phyloP scores from a whole-genome alignment of 1,140 invertebrate species.

The Chymomyza costata region DNA sequence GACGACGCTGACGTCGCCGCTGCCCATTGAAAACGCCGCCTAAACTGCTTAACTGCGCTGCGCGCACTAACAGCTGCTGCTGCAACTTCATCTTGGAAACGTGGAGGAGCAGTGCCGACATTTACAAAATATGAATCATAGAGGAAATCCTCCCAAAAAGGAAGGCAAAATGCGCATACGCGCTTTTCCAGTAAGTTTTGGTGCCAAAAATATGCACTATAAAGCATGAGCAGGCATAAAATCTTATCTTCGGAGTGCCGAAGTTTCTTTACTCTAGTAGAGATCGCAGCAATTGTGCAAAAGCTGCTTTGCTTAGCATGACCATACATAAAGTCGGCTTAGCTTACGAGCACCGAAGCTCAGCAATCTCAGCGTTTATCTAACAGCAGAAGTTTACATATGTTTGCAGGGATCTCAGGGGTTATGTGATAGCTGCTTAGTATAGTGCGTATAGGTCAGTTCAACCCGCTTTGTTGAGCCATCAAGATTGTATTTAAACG shows the following conservation, averaged over 20 bases:
- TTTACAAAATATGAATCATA: slow-evolving; percentile 65
- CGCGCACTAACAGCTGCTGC: slow-evolving; percentile 26
- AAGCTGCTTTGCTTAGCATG: too few relatives aligned
- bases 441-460: too few relatives aligned
- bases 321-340: neutral
- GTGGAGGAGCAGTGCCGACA: slow-evolving; percentile 71
- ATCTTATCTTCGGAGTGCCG: too few relatives aligned
- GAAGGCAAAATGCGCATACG: slow-evolving; percentile 97
- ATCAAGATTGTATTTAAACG: too few relatives aligned
- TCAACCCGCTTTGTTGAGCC: too few relatives aligned
- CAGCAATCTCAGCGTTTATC: slow-evolving; percentile 13
- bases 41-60: slow-evolving; percentile 13
- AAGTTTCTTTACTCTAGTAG: too few relatives aligned
- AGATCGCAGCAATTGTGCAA: too few relatives aligned
- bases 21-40: slow-evolving; percentile 2
- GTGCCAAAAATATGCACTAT: slow-evolving; percentile 5
- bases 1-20: neutral
- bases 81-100: slow-evolving; percentile 43
- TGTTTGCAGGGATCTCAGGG: slow-evolving; percentile 12
- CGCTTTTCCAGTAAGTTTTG: slow-evolving; percentile 92
- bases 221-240: slow-evolving; percentile 31
- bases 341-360: neutral
- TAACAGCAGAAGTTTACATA: neutral
- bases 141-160: slow-evolving; percentile 82
- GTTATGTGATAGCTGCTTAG: too few relatives aligned